Evolutionary conservation across 37 sponge, comb jelly and placozoan species (phyloP).

Genomic region (Halichondria panicea): DNA sequence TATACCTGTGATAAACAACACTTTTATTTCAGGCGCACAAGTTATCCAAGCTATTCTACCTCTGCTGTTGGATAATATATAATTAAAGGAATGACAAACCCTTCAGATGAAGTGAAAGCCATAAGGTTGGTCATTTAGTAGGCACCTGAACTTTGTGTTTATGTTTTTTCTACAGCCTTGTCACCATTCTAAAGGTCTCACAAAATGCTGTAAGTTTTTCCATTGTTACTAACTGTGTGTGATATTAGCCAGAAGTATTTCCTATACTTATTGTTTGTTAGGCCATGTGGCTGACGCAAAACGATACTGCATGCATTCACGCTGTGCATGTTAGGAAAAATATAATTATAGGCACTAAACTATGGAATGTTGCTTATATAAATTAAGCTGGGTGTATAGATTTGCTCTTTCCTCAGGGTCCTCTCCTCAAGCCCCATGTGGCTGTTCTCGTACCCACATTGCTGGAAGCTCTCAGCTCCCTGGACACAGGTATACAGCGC

Average conservation of each 20-base stretch:
- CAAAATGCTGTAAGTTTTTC: slow-evolving; percentile 70
- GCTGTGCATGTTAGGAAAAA: background rate
- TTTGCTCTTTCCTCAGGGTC: slow-evolving; percentile 43
- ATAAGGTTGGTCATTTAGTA: slow-evolving; percentile 31
- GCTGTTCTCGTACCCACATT: slow-evolving; percentile 64
- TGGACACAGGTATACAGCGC: slow-evolving; percentile 51
- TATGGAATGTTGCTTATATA: background rate
- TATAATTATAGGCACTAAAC: background rate
- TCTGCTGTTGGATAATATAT: slow-evolving; percentile 68
- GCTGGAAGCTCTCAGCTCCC: slow-evolving; percentile 72
- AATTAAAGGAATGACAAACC: slow-evolving; percentile 70
- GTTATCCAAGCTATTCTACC: slow-evolving; percentile 70
- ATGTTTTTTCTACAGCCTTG: slow-evolving; percentile 29
- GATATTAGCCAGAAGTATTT: no score
- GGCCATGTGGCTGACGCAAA: background rate
- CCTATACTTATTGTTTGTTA: no score
- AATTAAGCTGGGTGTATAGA: background rate
- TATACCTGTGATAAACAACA: background rate
- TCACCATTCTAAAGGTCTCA: slow-evolving; percentile 61
- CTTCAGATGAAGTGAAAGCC: slow-evolving; percentile 47
- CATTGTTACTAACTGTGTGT: no score
- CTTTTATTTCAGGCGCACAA: slow-evolving; percentile 10
- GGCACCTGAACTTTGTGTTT: background rate
- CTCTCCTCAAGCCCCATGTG: slow-evolving; percentile 82
- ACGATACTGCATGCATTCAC: background rate